Evolutionary conservation across 2,113 vertebrate genomes (phyloP), one percentile per base, ranked within the genome.

Genomic region (Megalops atlanticus): DNA sequence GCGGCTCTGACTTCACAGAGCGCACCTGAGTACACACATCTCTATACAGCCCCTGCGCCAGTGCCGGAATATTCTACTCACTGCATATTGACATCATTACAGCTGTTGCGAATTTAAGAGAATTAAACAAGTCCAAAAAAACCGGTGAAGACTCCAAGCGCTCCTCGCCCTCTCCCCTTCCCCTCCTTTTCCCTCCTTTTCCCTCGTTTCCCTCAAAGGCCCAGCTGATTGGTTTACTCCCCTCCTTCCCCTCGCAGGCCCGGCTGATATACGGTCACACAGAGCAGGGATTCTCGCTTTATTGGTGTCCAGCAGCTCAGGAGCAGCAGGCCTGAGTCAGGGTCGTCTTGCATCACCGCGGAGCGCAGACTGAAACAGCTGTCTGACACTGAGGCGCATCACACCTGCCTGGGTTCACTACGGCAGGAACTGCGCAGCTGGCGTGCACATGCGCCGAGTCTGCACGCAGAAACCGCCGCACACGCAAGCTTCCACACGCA

Each of bases 11-110:
- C 88, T 93, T 92, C 92, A 93, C 90, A 91, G 39, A 77, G 87
- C 43, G 87, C 93, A 94, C 93, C 93, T 94, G 93, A 93, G 91
- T 92, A 93, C 91, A 94, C 92, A 93, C 85, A 93, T 92, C 91
- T 87, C 92, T 89, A 92, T 91, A 90, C 87, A 89, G 89, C 85
- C 77, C 87, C 88, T 84, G 89, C 87, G 86, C 88, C 85, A 89
- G 89, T 90, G 89, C 89, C 79, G 84, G 88, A 92, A 89, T 91
- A 90, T 91, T 92, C 90, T 79, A 89, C 89, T 88, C 86, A 86
- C 87, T 91, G 90, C 85, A 74, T 88, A 77, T 87, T 93, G 92
- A 94, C 91, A 92, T 94, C 93, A 93, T 89, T 89, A 88, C 93
- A 94, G 93, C 93, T 94, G 93, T 89, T 92, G 91, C 86, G 90